These are phyloP conservation scores for Murina feae DNA, from an alignment of 2,113 vertebrate genomes.

Conservation along the genomic window DNA sequence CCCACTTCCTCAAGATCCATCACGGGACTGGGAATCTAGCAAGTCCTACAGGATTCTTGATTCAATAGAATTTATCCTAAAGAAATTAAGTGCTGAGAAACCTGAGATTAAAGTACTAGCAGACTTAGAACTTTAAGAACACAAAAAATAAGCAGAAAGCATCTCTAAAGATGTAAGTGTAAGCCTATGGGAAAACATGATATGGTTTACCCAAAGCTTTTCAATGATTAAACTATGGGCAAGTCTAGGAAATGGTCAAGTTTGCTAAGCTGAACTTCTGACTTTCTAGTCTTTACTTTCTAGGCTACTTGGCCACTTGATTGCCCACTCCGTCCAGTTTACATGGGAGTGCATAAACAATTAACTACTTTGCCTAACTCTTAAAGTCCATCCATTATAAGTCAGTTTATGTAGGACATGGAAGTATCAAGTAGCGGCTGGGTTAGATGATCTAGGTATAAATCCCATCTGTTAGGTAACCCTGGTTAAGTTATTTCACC, in stretches of 20 bases:
- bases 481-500: not conserved
- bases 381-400: not conserved
- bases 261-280: slow-evolving; percentile 6
- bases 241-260: not conserved
- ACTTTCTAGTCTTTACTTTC: not conserved
- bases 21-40: not conserved
- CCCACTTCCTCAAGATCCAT: not conserved
- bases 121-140: not conserved
- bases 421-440: not conserved
- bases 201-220: slow-evolving; percentile 27
- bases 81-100: slow-evolving; percentile 7
- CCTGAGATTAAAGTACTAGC: not conserved
- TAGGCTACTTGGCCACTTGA: not conserved
- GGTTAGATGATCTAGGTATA: not conserved
- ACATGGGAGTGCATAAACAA: not conserved
- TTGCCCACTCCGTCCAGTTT: not conserved
- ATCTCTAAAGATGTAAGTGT: not conserved
- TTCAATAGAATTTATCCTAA: slow-evolving; percentile 12
- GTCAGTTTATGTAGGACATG: not conserved
- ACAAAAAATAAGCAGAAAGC: slow-evolving; percentile 5
- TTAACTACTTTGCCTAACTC: not conserved
- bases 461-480: not conserved
- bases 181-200: not conserved
- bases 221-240: slow-evolving; percentile 6
- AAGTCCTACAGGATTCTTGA: slow-evolving; percentile 13